phyloP scores from a whole-genome alignment of 2,797 vertebrate genomes.

The Micromesistius poutassou region DNA sequence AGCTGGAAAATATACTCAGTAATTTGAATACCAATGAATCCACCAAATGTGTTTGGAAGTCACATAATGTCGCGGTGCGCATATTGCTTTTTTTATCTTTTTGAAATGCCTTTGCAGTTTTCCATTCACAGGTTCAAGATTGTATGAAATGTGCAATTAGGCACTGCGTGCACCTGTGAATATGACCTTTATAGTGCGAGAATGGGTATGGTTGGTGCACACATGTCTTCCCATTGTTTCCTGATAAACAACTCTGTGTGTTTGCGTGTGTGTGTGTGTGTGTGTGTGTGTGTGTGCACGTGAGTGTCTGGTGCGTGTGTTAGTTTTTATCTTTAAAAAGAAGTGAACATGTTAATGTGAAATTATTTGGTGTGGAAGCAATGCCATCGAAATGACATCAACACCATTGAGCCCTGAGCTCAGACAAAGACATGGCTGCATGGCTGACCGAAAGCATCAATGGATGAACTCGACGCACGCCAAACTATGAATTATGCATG shows the following conservation, averaged over 20 bases:
- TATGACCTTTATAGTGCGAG: slow-evolving; percentile 63
- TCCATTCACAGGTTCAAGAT: slow-evolving; percentile 57
- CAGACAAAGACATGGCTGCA: neutral
- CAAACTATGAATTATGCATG: neutral
- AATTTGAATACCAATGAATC: slow-evolving; percentile 73
- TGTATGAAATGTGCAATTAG: slow-evolving; percentile 68
- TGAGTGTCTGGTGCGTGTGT: neutral
- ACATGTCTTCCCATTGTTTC: slow-evolving; percentile 55
- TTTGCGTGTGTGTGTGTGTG: slow-evolving; percentile 1
- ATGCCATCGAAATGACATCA: neutral
- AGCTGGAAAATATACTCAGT: slow-evolving; percentile 74
- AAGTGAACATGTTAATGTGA: neutral
- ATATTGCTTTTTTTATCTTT: slow-evolving; percentile 67
- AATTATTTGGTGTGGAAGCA: neutral
- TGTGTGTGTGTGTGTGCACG: slow-evolving; percentile 9
- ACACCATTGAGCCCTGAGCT: neutral
- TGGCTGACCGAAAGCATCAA: neutral
- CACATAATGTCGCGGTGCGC: slow-evolving; percentile 52
- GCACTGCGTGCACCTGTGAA: slow-evolving; percentile 56
- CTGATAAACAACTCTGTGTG: slow-evolving; percentile 45
- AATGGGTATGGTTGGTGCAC: slow-evolving; percentile 49
- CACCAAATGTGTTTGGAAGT: slow-evolving; percentile 60
- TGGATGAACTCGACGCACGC: neutral
- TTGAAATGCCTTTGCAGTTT: slow-evolving; percentile 56
- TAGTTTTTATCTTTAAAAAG: neutral